Evolutionary conservation across 2,113 vertebrate species (phyloP).

Genomic region (Egretta garzetta): DNA sequence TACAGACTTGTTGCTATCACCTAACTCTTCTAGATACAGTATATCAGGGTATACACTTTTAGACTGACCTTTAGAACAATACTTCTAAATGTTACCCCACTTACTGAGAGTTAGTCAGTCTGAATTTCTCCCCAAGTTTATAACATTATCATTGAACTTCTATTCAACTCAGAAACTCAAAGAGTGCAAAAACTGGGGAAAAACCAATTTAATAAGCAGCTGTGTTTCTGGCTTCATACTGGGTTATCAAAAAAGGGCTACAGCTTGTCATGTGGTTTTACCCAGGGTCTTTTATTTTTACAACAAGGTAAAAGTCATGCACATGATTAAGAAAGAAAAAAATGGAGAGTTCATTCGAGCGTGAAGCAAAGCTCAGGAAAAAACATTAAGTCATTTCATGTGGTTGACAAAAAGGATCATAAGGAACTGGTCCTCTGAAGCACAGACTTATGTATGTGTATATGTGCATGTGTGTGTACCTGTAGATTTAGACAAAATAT

Average conservation of each 20-base stretch:
- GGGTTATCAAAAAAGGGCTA: not conserved
- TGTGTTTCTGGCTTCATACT: not conserved
- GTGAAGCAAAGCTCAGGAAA: not conserved
- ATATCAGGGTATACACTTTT: not conserved
- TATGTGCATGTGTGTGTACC: not conserved
- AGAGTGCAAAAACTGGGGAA: not conserved
- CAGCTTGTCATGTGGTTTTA: not conserved
- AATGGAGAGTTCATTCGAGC: not conserved
- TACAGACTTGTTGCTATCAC: not conserved
- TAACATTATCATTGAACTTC: not conserved
- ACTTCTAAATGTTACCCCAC: not conserved
- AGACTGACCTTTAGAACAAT: not conserved
- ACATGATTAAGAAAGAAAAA: conserved; percentile 5
- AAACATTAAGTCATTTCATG: not conserved
- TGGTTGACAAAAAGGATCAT: not conserved
- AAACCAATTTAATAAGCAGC: not conserved
- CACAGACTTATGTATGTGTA: not conserved
- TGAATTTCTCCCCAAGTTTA: not conserved
- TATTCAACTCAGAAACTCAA: not conserved
- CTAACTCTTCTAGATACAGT: not conserved
- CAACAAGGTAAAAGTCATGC: not conserved
- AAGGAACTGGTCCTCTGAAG: not conserved
- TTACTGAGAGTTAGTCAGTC: not conserved
- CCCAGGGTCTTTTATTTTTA: not conserved
- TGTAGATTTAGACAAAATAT: not conserved